Conservation (phyloP, 2,113 vertebrate species). For the Nematolebias whitei region DNA sequence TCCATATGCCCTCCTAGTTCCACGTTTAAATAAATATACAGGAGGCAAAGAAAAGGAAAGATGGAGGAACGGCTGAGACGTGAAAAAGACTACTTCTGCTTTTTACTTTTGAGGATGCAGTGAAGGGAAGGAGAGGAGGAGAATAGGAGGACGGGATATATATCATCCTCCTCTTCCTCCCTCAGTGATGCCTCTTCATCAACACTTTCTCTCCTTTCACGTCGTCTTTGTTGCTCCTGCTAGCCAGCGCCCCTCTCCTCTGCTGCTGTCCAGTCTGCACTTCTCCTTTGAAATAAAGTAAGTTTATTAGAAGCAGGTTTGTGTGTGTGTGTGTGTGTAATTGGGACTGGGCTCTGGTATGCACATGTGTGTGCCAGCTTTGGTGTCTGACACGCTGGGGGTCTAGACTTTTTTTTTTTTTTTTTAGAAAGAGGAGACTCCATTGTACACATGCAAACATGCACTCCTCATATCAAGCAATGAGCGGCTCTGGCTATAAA, state of each 20-base stretch:
- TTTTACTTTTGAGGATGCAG: constrained; percentile 27
- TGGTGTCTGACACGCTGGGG: constrained; percentile 68
- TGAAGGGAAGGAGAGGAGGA: constrained; percentile 7
- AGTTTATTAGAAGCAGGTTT: constrained; percentile 80
- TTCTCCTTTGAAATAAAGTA: constrained; percentile 74
- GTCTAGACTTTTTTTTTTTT: constrained; percentile 45
- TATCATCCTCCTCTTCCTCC: neutral
- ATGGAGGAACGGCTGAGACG: constrained; percentile 25
- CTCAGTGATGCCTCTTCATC: constrained; percentile 20
- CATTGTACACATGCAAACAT: constrained; percentile 12
- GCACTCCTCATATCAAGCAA: constrained; percentile 34
- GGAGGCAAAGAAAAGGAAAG: constrained; percentile 17
- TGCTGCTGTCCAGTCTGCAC: constrained; percentile 45
- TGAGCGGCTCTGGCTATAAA: constrained; percentile 54
- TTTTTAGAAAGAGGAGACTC: constrained; percentile 46
- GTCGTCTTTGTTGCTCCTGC: constrained; percentile 70
- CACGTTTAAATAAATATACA: constrained; percentile 72
- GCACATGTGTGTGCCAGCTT: constrained; percentile 84
- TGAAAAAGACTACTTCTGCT: constrained; percentile 15
- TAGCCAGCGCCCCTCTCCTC: constrained; percentile 30
- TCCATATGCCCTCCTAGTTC: constrained; percentile 37
- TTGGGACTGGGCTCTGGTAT: constrained; percentile 74
- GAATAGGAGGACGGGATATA: too few relatives aligned
- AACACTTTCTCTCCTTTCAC: constrained; percentile 61
- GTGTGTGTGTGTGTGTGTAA: constrained; percentile 42